Conservation (phyloP, 2,113 vertebrate species). For the Paradisaea rubra region DNA sequence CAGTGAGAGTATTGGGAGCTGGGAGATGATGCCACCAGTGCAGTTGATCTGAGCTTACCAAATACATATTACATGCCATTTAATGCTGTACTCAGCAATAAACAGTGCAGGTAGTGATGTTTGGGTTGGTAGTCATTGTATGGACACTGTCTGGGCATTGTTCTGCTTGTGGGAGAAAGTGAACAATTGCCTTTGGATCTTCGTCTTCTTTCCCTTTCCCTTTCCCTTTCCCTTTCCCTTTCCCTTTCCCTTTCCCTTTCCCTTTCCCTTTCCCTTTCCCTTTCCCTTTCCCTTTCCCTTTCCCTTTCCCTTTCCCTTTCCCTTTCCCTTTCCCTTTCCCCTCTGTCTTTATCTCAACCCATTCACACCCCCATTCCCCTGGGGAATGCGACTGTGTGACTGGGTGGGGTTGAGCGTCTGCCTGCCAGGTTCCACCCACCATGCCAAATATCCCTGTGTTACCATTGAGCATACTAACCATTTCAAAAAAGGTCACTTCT, state of each 20-base stretch:
- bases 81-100: not conserved
- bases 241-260: too few species aligned
- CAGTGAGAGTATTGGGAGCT: rapidly evolving
- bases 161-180: not conserved
- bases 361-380: not conserved
- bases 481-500: not conserved
- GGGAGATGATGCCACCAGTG: rapidly evolving
- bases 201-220: too few species aligned
- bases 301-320: too few species aligned
- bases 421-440: not conserved
- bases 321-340: too few species aligned
- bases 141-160: not conserved
- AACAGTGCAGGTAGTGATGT: not conserved
- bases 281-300: too few species aligned
- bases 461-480: too few species aligned
- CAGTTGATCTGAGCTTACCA: not conserved
- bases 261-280: too few species aligned
- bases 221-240: too few species aligned
- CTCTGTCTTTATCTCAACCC: not conserved
- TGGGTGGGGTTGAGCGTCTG: not conserved
- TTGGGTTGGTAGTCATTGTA: not conserved
- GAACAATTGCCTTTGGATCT: not conserved
- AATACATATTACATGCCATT: not conserved
- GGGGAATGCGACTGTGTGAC: not conserved
- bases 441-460: not conserved